These are phyloP conservation scores for Ceratina australensis DNA, from an alignment of 1,140 invertebrate genomes.

Conservation along the genomic window DNA sequence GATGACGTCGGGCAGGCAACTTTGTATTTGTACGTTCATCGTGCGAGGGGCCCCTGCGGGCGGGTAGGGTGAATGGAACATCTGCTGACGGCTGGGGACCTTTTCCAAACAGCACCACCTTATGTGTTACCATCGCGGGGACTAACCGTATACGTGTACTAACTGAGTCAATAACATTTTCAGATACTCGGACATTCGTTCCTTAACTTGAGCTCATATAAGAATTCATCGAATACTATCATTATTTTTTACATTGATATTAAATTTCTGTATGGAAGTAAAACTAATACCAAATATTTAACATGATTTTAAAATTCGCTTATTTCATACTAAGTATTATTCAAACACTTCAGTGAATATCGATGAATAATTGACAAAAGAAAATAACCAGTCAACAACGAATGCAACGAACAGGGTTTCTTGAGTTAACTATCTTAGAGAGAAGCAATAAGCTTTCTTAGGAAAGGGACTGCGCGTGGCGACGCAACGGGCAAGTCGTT, in stretches of 20 bases:
- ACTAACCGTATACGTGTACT: slow-evolving; percentile 42
- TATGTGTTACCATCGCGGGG: slow-evolving; percentile 64
- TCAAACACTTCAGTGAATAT: too few species aligned
- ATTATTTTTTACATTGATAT: too few species aligned
- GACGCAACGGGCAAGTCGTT: background rate
- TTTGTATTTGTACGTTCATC: slow-evolving; percentile 70
- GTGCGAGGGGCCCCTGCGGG: slow-evolving; percentile 68
- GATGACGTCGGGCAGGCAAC: slow-evolving; percentile 52
- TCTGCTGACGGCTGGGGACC: slow-evolving; percentile 75
- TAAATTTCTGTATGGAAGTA: too few species aligned
- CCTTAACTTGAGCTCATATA: background rate
- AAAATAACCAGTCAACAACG: background rate
- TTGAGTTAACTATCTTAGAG: background rate
- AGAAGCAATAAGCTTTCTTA: background rate
- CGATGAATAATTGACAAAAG: too few species aligned
- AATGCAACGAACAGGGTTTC: background rate
- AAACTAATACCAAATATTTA: background rate
- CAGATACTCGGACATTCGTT: background rate
- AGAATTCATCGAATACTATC: too few species aligned
- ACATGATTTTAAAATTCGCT: too few species aligned
- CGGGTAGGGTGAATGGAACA: slow-evolving; percentile 75
- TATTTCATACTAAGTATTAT: too few species aligned
- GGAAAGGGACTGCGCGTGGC: background rate
- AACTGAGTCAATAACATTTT: slow-evolving; percentile 33
- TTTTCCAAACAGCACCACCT: slow-evolving; percentile 64